Evolutionary conservation across 2,888 invertebrate species (phyloP).

Genomic region (Chrysotoxum bicinctum): DNA sequence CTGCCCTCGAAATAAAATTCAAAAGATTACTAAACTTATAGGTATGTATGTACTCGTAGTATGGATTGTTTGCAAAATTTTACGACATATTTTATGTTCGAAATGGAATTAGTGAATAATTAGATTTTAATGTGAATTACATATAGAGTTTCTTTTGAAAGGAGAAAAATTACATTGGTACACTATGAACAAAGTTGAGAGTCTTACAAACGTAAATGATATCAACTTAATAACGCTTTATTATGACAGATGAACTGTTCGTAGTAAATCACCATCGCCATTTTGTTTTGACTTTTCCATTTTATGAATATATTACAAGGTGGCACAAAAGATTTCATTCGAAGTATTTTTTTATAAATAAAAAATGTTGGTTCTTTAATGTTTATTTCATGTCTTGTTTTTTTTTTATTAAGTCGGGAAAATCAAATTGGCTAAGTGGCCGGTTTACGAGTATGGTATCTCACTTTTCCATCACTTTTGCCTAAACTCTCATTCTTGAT

Average conservation of each 20-base stretch:
- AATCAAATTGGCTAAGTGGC: too few relatives aligned
- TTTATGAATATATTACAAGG: too few relatives aligned
- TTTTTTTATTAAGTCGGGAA: too few relatives aligned
- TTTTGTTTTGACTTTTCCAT: too few relatives aligned
- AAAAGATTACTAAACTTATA: not conserved
- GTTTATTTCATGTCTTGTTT: too few relatives aligned
- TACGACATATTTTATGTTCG: not conserved
- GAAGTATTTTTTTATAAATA: too few relatives aligned
- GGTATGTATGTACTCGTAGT: not conserved
- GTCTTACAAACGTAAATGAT: not conserved
- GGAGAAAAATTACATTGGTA: not conserved
- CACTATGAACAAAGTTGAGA: not conserved
- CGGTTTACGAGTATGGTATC: too few relatives aligned
- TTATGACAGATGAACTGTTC: not conserved
- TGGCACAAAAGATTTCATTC: too few relatives aligned
- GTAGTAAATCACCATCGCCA: too few relatives aligned
- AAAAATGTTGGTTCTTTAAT: too few relatives aligned
- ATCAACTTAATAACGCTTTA: not conserved
- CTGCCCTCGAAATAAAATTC: slow-evolving; percentile 44
- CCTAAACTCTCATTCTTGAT: too few relatives aligned
- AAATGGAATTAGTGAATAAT: not conserved
- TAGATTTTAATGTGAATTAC: not conserved
- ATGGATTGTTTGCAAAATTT: slow-evolving; percentile 12
- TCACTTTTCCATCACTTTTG: too few relatives aligned
- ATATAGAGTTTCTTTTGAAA: not conserved